phyloP scores from a whole-genome alignment of 2,797 vertebrate genomes.

The Fundulus diaphanus region DNA sequence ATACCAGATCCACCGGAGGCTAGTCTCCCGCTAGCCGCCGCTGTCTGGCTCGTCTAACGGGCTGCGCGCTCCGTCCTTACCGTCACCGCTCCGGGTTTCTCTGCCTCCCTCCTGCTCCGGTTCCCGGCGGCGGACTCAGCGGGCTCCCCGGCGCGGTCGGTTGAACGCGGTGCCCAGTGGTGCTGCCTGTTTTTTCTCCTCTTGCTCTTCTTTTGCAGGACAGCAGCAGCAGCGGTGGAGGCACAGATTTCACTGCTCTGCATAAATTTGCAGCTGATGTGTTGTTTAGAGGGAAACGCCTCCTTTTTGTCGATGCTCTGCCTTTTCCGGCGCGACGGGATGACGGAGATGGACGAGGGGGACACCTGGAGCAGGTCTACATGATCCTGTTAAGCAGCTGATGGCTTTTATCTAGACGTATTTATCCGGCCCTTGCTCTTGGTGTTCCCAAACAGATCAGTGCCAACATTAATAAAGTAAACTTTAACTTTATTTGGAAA shows the following conservation, averaged over 20 bases:
- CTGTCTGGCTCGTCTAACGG: slow-evolving; percentile 36
- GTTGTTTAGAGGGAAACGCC: slow-evolving; percentile 65
- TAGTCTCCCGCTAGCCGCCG: slow-evolving; percentile 51
- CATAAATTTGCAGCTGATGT: slow-evolving; percentile 74
- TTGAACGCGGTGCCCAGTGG: not conserved
- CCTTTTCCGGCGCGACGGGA: slow-evolving; percentile 73
- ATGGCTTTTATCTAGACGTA: too few relatives aligned
- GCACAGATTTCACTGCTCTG: slow-evolving; percentile 53
- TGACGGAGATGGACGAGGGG: slow-evolving; percentile 56
- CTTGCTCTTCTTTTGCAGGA: not conserved
- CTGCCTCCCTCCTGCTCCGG: slow-evolving; percentile 42
- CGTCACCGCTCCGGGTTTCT: slow-evolving; percentile 34
- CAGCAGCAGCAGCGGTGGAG: slow-evolving; percentile 1
- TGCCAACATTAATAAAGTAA: too few relatives aligned
- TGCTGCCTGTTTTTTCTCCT: slow-evolving; percentile 1
- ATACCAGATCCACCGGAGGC: slow-evolving; percentile 43
- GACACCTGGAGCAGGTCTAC: not conserved
- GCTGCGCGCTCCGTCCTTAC: slow-evolving; percentile 44
- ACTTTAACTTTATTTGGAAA: too few relatives aligned
- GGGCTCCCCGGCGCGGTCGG: slow-evolving; percentile 12
- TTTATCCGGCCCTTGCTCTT: too few relatives aligned
- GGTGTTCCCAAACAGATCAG: too few relatives aligned
- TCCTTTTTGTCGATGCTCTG: slow-evolving; percentile 51
- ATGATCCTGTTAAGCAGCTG: too few relatives aligned
- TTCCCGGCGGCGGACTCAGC: slow-evolving; percentile 23